A percentile compares a stretch with the other conserved stretches of the same genome.
Conservation (phyloP, 2,797 vertebrate species). For the Graptemys geographica region DNA sequence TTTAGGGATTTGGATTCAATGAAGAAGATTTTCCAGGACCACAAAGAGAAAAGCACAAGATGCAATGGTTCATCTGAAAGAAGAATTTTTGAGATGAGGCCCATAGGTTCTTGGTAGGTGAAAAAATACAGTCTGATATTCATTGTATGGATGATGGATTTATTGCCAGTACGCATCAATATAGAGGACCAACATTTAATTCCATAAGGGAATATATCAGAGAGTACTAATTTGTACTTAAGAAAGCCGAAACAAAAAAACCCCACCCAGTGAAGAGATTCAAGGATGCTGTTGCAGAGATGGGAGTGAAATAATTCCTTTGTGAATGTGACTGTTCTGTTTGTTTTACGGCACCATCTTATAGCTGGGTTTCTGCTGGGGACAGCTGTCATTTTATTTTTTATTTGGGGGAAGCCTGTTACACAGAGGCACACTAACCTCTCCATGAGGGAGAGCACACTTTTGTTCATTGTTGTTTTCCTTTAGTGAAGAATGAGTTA, state of each 20-base stretch:
- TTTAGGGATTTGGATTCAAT: neutral
- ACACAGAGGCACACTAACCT: neutral
- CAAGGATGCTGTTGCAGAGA: rapidly evolving
- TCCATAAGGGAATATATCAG: neutral
- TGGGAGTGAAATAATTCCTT: neutral
- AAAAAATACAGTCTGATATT: neutral
- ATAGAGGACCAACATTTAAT: neutral
- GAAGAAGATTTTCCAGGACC: neutral
- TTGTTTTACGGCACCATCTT: rapidly evolving
- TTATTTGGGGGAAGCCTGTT: neutral
- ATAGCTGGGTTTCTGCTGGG: neutral
- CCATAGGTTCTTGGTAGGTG: neutral
- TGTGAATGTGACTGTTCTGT: rapidly evolving
- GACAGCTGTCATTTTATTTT: neutral
- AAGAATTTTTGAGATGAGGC: neutral
- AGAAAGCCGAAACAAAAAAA: neutral
- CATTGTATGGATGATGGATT: neutral
- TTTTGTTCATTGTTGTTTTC: neutral
- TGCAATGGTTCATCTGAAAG: neutral
- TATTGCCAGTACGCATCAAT: neutral
- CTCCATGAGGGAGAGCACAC: neutral
- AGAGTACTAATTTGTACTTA: neutral
- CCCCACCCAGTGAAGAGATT: neutral
- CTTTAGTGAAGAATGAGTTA: neutral
- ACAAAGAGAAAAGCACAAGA: neutral